These are phyloP conservation scores for Sphenopsis melanotis DNA, from an alignment of 2,797 vertebrate genomes.

Conservation along the genomic window DNA sequence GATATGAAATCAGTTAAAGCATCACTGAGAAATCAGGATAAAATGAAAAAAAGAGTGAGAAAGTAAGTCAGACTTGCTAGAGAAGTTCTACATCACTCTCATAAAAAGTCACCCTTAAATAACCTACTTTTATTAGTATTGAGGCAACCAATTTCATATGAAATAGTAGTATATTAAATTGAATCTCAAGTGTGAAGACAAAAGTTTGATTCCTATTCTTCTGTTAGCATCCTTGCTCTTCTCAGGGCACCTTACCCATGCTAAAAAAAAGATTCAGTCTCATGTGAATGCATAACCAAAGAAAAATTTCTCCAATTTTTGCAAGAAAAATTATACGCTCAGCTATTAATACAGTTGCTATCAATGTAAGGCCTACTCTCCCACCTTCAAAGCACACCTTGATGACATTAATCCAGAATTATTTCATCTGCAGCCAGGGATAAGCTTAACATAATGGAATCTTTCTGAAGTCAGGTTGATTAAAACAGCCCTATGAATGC, in stretches of 20 bases:
- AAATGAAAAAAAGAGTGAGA: neutral
- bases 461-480: conserved; percentile 1
- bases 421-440: conserved; percentile 1
- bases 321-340: neutral
- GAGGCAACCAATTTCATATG: neutral
- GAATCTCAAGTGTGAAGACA: neutral
- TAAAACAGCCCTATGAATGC: conserved; percentile 14
- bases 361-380: neutral
- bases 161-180: neutral
- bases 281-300: neutral
- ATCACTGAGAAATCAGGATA: neutral
- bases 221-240: neutral
- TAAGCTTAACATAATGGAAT: conserved; percentile 16
- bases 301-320: neutral
- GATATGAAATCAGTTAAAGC: neutral
- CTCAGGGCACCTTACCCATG: neutral
- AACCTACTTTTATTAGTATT: neutral
- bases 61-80: neutral
- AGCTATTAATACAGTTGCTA: neutral
- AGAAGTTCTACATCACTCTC: neutral
- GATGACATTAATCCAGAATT: conserved; percentile 38
- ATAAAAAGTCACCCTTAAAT: neutral
- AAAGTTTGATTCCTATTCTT: neutral
- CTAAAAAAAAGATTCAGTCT: neutral
- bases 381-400: conserved; percentile 29